Conservation (phyloP, 2,113 vertebrate genomes). For the Prunella himalayana region DNA sequence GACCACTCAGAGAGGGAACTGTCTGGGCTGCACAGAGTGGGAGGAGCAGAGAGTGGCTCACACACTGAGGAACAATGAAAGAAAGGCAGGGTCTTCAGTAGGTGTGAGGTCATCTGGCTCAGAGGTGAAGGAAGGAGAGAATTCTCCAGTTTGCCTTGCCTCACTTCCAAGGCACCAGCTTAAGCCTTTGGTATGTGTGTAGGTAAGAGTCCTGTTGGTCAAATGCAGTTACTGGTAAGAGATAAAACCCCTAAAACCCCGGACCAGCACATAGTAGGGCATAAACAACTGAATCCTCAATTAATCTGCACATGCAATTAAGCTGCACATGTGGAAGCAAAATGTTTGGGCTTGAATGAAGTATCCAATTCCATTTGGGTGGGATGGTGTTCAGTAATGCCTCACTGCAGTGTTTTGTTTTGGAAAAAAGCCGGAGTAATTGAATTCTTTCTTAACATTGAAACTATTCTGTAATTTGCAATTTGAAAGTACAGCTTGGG, state of each 20-base stretch:
- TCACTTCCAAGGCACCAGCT: not conserved
- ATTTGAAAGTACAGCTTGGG: conserved; percentile 22
- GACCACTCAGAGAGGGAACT: not conserved
- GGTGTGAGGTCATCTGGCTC: not conserved
- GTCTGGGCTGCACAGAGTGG: not conserved
- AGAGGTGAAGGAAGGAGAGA: not conserved
- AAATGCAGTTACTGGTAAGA: not conserved
- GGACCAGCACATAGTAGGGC: not conserved
- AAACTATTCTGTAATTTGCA: not conserved
- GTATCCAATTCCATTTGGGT: not conserved
- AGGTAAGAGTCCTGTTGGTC: not conserved
- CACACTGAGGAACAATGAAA: not conserved
- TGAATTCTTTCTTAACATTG: not conserved
- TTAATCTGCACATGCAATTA: not conserved
- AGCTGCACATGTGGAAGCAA: not conserved
- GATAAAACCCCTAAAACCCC: not conserved
- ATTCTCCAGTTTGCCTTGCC: not conserved
- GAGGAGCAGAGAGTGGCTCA: not conserved
- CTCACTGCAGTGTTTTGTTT: not conserved
- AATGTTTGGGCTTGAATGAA: conserved; percentile 3
- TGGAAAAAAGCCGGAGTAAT: not conserved
- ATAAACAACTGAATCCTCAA: not conserved
- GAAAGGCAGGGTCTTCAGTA: not conserved
- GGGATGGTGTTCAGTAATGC: not conserved
- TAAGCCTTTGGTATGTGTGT: not conserved